Base-by-base conservation (phyloP, 2,888 invertebrate genomes). In the Chaetogeoica ovagalla region DNA sequence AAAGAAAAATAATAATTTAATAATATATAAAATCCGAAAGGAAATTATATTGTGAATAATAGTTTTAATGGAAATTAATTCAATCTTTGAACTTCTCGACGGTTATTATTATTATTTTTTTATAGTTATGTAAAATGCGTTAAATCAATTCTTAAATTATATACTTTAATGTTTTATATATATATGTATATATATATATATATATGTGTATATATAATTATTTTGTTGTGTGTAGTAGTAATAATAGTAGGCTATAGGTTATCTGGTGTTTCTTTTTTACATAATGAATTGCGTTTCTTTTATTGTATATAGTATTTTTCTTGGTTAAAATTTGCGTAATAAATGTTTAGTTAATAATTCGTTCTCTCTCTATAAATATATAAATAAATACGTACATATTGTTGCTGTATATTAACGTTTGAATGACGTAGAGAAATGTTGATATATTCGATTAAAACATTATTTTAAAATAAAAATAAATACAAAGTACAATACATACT, bases 241-340 rank as follows among this genome's bases (percentile, higher is more conserved):
- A n/a, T n/a, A n/a, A 21, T 73, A 21, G 62, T 55, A 63, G 74
- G 63, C 55, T 63, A 74, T 52, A 55, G 74, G 63, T 74, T 74
- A 74, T 74, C 74, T 0, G 9, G 9, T 55, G 30, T 30, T 30
- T 30, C 4, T 52, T 69, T 70, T 23, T 68, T 57, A 55, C 37
- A 57, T 57, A 52, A 70, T 19, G 55, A 55, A 8, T 19, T 15
- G 1, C 1, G 37, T 55, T 55, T 55, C 63, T 74, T 65, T 37
- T 65, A 55, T 17, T 55, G 19, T 62, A 52, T 62, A 52, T 37
- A 37, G 21, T 73, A 1, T 52, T 37, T 74, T 73, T 73, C 48
- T 48, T 30, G 23, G 30, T 9, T 62, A 30, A 52, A 48, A 39
- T 55, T 63, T 74, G 21, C 63, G 74, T 17, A 74, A 65, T 65